Evolutionary conservation across 1,140 invertebrate species (phyloP).

Genomic region (Xylocopa sonorina): DNA sequence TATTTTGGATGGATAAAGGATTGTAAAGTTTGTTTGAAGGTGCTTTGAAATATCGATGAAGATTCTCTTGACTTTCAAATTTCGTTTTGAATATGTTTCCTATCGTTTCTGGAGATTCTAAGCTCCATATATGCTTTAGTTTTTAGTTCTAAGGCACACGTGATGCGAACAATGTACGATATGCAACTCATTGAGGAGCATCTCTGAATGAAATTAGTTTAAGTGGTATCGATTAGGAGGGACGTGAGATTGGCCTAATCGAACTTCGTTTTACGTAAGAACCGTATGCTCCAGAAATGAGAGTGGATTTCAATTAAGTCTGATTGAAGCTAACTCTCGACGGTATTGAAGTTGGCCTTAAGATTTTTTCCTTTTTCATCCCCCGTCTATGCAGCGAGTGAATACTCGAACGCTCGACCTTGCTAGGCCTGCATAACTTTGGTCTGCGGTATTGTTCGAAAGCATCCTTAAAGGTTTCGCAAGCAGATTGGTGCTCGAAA

Average conservation of each 20-base stretch:
- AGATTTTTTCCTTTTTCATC: not conserved
- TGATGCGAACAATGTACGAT: too few relatives aligned
- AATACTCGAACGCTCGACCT: conserved; percentile 12
- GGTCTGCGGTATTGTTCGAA: conserved; percentile 22
- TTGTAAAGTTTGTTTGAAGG: too few relatives aligned
- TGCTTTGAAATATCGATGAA: too few relatives aligned
- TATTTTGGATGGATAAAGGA: too few relatives aligned
- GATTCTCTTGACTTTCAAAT: too few relatives aligned
- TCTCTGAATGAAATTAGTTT: not conserved
- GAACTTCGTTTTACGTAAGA: not conserved
- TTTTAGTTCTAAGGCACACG: too few relatives aligned
- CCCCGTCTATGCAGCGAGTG: not conserved
- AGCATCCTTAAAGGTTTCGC: conserved; percentile 28
- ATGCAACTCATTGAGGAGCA: too few relatives aligned
- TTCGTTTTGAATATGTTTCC: too few relatives aligned
- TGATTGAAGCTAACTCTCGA: not conserved
- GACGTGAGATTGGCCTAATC: too few relatives aligned
- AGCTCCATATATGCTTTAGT: too few relatives aligned
- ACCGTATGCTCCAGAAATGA: not conserved
- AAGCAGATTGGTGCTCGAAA: conserved; percentile 26
- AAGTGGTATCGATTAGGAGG: not conserved
- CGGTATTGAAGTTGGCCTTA: not conserved
- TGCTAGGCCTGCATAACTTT: not conserved
- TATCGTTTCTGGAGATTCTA: too few relatives aligned
- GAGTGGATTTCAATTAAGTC: not conserved